Percentiles rank a stretch among this genome's conserved stretches.
Evolutionary conservation across 1,140 invertebrate genomes (phyloP).

Genomic region (Meloidogyne floridensis): DNA sequence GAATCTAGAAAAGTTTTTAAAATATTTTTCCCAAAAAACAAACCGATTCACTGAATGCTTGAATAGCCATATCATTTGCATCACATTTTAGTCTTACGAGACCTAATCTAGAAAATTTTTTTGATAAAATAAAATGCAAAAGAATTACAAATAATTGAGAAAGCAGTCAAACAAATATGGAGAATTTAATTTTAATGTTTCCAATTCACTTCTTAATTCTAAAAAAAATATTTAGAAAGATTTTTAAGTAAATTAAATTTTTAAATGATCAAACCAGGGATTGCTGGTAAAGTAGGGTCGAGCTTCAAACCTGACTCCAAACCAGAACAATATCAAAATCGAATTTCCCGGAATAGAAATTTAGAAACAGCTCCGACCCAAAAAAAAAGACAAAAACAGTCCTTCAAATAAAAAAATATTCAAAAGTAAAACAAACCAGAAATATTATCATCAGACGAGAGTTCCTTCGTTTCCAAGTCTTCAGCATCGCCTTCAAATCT

Average conservation of each 20-base stretch:
- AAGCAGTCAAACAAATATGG: constrained; percentile 49
- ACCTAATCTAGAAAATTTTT: constrained; percentile 38
- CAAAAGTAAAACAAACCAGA: background rate
- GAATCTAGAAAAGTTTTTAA: constrained; percentile 13
- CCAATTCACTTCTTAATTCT: constrained; percentile 44
- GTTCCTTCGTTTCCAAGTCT: constrained; percentile 39
- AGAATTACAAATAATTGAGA: constrained; percentile 50
- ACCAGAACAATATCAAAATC: too few relatives aligned
- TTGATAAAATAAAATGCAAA: background rate
- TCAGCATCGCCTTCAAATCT: constrained; percentile 41
- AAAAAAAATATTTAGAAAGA: background rate
- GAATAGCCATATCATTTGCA: constrained; percentile 33
- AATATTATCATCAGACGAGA: constrained; percentile 25
- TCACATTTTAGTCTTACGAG: constrained; percentile 31
- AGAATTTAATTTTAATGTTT: constrained; percentile 38
- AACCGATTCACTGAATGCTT: constrained; percentile 38
- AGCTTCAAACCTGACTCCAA: too few relatives aligned
- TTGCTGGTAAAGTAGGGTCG: too few relatives aligned
- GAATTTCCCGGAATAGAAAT: too few relatives aligned
- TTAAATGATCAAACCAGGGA: too few relatives aligned
- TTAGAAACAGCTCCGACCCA: too few relatives aligned
- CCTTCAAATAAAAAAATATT: too few relatives aligned
- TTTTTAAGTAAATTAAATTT: too few relatives aligned
- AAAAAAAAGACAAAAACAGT: too few relatives aligned
- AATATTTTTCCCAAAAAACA: background rate